Base-by-base conservation (phyloP, 2,113 vertebrate genomes). In the Etia nguti region DNA sequence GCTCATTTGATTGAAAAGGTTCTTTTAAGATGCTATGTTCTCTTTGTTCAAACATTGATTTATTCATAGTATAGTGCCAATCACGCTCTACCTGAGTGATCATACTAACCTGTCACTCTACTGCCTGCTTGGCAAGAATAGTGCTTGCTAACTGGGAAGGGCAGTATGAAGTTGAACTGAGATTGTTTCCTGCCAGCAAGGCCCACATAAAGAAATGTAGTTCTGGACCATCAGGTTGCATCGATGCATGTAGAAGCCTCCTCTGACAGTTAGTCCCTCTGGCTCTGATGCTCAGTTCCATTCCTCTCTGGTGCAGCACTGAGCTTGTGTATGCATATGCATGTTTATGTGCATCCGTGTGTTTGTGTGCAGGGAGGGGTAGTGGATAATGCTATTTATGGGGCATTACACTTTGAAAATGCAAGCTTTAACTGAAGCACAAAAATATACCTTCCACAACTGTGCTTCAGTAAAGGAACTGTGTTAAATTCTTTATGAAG, bases 61-160 rank as follows among this genome's bases (percentile, higher is more conserved):
- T 90, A 43, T 81, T 84, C 24, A 79, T 20, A 81, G 81, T 87
- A 90, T 85, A 86, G 70, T 81, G 82, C 36, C 87, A 86, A 62
- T 90, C 82, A 62, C 55, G 56, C 50, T 80, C 13, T 79, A 86
- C 52, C 82, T 92, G 43, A 82, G 83, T 87, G 84, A 90, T 93
- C 89, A 92, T 88, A 95, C 94, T 65, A 92, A 95, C 89, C 90
- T 93, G 90, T 95, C 93, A 92, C 81, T 94, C 84, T 73, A 20
- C 75, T 41, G 68, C 68, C 81, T 8, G 43, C 70, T 62, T 88
- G 79, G 82, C 52, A 18, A 57, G 56, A 87, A 80, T 73, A 38
- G 15, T 52, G 18, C 73, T 36, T 62, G 79, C 90, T 94, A 94
- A 95, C 84, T 90, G 77, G 81, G 62, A 60, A 55, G 65, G 89